phyloP scores from a whole-genome alignment of 2,797 vertebrate genomes.

The Catharus ustulatus region DNA sequence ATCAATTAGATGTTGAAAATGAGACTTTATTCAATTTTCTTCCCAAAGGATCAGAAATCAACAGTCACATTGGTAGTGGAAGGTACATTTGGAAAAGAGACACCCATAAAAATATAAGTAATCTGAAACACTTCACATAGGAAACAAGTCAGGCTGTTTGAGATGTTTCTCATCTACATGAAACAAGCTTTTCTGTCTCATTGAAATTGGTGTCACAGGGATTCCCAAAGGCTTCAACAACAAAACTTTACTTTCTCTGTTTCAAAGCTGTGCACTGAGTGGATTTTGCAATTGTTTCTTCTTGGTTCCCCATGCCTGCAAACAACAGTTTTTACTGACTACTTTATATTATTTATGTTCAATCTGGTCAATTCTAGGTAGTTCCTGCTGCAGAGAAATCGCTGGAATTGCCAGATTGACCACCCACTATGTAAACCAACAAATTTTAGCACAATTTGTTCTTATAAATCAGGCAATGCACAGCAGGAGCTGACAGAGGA shows the following conservation, averaged over 20 bases:
- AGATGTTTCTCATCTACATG: not conserved
- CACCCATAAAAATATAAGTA: not conserved
- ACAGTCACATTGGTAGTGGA: not conserved
- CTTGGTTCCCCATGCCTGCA: not conserved
- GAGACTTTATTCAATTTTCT: not conserved
- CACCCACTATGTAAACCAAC: not conserved
- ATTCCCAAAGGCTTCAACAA: not conserved
- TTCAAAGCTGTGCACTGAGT: not conserved
- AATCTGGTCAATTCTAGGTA: not conserved
- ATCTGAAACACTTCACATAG: not conserved
- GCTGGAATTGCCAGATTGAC: not conserved
- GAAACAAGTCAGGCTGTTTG: not conserved
- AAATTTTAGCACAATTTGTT: not conserved
- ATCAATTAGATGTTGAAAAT: conserved; percentile 24
- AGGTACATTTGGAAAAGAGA: not conserved
- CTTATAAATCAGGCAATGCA: not conserved
- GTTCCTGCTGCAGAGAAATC: not conserved
- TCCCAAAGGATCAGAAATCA: not conserved
- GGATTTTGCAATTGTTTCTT: not conserved
- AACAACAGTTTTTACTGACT: not conserved
- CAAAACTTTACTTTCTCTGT: not conserved
- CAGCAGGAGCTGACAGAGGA: not conserved
- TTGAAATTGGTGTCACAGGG: not conserved
- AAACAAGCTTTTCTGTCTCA: not conserved
- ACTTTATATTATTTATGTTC: not conserved